phyloP scores from a whole-genome alignment of 1,140 invertebrate species.

The Holcopasites calliopsidis region DNA sequence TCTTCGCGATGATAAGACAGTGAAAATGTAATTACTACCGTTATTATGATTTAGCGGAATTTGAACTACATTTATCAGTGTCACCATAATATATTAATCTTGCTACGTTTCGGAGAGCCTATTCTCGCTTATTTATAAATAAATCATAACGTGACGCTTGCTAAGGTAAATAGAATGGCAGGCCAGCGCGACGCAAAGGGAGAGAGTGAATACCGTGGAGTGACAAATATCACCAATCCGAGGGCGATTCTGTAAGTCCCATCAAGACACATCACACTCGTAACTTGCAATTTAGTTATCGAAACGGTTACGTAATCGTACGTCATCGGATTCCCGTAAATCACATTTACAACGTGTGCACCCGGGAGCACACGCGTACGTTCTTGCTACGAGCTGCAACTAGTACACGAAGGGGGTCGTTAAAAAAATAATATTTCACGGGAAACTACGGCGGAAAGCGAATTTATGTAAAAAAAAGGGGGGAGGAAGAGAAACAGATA shows the following conservation, averaged over 20 bases:
- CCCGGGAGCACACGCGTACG: neutral
- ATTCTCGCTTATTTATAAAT: too few relatives aligned
- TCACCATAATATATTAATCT: too few relatives aligned
- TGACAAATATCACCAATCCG: constrained; percentile 21
- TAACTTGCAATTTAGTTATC: constrained; percentile 49
- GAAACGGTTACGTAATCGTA: constrained; percentile 48
- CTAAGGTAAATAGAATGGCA: too few relatives aligned
- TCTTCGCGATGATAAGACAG: too few relatives aligned
- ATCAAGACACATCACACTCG: constrained; percentile 21
- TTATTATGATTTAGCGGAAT: too few relatives aligned
- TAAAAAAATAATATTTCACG: constrained; percentile 41
- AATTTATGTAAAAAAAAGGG: constrained; percentile 40
- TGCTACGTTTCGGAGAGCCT: too few relatives aligned
- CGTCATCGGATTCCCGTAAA: constrained; percentile 46
- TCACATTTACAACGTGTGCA: constrained; percentile 20
- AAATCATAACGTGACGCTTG: constrained; percentile 3
- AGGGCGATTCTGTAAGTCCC: constrained; percentile 19
- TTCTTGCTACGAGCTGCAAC: too few relatives aligned
- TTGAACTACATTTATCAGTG: too few relatives aligned
- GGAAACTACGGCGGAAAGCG: constrained; percentile 49
- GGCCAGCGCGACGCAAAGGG: neutral
- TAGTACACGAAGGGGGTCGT: neutral
- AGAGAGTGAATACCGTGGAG: constrained; percentile 23
- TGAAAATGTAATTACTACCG: too few relatives aligned
- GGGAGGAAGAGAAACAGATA: neutral